A percentile compares a stretch with the other conserved stretches of the same genome.
These are phyloP conservation scores for Caenorhabditis wallacei DNA, from an alignment of 2,888 invertebrate species.

Conservation along the genomic window DNA sequence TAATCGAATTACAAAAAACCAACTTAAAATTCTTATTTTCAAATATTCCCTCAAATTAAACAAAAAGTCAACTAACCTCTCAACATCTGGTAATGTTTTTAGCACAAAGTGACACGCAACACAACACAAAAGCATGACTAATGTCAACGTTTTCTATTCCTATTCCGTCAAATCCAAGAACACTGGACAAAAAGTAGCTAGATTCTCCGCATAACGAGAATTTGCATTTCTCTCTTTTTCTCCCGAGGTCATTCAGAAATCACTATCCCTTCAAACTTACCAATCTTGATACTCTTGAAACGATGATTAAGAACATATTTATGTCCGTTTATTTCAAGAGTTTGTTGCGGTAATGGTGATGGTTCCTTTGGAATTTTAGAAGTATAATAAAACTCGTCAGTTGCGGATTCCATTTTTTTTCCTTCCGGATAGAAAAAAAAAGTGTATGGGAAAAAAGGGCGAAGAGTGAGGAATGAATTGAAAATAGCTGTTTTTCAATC, in stretches of 20 bases:
- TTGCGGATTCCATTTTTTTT: slow-evolving; percentile 18
- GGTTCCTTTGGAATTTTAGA: slow-evolving; percentile 31
- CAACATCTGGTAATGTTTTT: slow-evolving; percentile 29
- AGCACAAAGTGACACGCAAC: slow-evolving; percentile 1
- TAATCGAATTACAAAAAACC: no score
- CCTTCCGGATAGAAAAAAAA: neutral
- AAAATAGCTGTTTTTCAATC: slow-evolving; percentile 1
- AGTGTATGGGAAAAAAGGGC: neutral
- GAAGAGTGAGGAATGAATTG: neutral
- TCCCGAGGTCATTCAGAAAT: slow-evolving; percentile 33
- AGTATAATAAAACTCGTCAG: slow-evolving; percentile 28
- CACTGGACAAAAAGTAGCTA: slow-evolving; percentile 1
- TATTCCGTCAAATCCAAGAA: neutral
- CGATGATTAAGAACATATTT: slow-evolving; percentile 28
- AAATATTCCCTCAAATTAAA: neutral
- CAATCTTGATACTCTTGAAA: slow-evolving; percentile 44
- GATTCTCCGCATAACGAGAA: slow-evolving; percentile 7
- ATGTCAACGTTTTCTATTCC: slow-evolving; percentile 30
- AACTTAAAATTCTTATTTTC: no score
- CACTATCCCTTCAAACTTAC: slow-evolving; percentile 27
- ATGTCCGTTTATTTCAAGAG: slow-evolving; percentile 32
- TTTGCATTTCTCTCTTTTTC: neutral
- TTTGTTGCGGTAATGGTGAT: slow-evolving; percentile 27
- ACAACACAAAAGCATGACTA: slow-evolving; percentile 40
- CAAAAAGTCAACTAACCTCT: slow-evolving; percentile 4